Evolutionary conservation across 2,888 invertebrate genomes (phyloP).

Genomic region (Embidobia sp.): DNA sequence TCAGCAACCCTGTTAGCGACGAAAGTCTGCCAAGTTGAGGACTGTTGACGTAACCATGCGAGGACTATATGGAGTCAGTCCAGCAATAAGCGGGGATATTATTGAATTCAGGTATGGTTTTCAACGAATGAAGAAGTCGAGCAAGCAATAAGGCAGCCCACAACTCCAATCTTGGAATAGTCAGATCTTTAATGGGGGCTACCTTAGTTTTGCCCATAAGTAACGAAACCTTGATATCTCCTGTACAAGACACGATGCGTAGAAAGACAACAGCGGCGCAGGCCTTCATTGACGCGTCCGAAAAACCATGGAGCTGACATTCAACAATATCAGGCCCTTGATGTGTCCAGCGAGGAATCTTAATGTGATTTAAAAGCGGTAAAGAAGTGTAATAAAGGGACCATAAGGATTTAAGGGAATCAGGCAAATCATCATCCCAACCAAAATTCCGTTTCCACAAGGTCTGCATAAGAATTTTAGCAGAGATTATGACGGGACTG

Average conservation of each 20-base stretch:
- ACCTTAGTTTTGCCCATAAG: neutral
- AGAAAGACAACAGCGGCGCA: neutral
- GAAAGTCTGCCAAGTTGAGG: neutral
- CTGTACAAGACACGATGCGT: neutral
- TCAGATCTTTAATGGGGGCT: neutral
- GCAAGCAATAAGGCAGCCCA: neutral
- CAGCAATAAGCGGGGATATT: neutral
- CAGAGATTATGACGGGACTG: too few relatives aligned
- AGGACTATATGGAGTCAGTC: conserved; percentile 3
- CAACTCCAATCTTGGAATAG: neutral
- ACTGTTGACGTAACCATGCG: neutral
- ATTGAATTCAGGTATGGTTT: neutral
- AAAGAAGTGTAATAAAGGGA: neutral
- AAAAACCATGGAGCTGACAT: too few relatives aligned
- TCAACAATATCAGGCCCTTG: neutral
- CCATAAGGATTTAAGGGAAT: neutral
- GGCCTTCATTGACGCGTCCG: neutral
- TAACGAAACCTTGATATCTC: neutral
- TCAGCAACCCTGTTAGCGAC: neutral
- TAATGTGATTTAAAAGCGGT: neutral
- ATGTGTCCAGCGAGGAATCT: neutral
- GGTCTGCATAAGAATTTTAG: too few relatives aligned
- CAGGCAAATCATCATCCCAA: too few relatives aligned
- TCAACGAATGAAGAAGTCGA: too few relatives aligned
- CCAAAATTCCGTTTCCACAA: too few relatives aligned